Evolutionary conservation across 2,797 vertebrate species (phyloP).

Genomic region (Naso thynnoides): DNA sequence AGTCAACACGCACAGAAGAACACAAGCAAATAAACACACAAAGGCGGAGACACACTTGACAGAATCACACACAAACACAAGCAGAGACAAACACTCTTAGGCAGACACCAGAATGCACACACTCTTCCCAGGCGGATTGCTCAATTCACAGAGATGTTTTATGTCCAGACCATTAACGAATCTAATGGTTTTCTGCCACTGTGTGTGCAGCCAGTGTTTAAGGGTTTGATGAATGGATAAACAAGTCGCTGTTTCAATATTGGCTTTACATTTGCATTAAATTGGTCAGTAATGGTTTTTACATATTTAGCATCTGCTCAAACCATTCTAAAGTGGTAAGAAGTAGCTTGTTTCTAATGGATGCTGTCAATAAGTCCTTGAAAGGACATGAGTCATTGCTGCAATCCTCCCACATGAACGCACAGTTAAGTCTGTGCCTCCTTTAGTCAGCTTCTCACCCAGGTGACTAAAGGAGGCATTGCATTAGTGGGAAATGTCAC

Average conservation of each 20-base stretch:
- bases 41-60: constrained; percentile 27
- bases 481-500: constrained; percentile 12
- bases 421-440: neutral
- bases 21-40: constrained; percentile 48
- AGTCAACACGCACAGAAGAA: constrained; percentile 59
- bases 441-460: constrained; percentile 8
- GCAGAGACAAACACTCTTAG: constrained; percentile 32
- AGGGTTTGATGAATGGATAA: constrained; percentile 67
- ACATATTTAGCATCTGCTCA: constrained; percentile 50
- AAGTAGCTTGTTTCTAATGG: constrained; percentile 17
- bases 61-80: constrained; percentile 37
- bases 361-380: constrained; percentile 18
- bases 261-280: constrained; percentile 63
- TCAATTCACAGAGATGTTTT: constrained; percentile 66
- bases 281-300: constrained; percentile 47
- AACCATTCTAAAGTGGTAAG: constrained; percentile 32
- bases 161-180: constrained; percentile 55
- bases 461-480: neutral
- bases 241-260: constrained; percentile 71
- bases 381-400: constrained; percentile 55
- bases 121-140: constrained; percentile 30
- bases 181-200: constrained; percentile 53
- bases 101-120: constrained; percentile 48
- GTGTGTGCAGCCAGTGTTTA: constrained; percentile 44
- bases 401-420: constrained; percentile 27